These are phyloP conservation scores for Epinephelus moara DNA, from an alignment of 2,113 vertebrate species.

Conservation along the genomic window DNA sequence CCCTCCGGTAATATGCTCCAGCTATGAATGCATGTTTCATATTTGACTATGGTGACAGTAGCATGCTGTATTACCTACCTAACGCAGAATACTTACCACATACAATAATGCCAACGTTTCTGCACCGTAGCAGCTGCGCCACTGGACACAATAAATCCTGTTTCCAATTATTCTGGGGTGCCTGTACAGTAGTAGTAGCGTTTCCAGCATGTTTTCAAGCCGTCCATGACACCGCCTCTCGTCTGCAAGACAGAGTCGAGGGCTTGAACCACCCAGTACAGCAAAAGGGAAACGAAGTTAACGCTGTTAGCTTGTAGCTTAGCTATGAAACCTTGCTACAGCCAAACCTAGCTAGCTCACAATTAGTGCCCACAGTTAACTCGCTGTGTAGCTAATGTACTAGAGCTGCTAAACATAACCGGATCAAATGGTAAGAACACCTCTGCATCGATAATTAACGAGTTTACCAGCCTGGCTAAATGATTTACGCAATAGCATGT, in stretches of 20 bases:
- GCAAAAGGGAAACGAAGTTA: constrained; percentile 59
- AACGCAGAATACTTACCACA: neutral
- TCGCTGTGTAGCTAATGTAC: neutral
- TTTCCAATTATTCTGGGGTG: neutral
- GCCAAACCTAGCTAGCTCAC: constrained; percentile 3
- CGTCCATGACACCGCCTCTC: constrained; percentile 12
- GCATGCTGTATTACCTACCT: neutral
- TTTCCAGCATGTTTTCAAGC: neutral
- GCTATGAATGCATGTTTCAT: neutral
- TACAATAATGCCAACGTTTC: neutral
- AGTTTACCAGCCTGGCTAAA: neutral
- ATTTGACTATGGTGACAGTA: neutral
- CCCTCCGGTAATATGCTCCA: neutral
- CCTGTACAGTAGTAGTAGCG: neutral
- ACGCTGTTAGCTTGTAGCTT: constrained; percentile 63
- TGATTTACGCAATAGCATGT: constrained; percentile 49
- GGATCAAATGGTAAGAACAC: constrained; percentile 70
- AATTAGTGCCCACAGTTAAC: neutral
- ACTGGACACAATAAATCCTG: neutral
- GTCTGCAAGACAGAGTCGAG: constrained; percentile 58
- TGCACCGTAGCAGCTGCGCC: neutral
- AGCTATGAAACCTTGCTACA: constrained; percentile 47
- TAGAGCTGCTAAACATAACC: constrained; percentile 21
- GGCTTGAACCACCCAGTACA: fast-evolving
- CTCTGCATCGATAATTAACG: neutral